Evolutionary conservation across 2,888 invertebrate genomes (phyloP).

Genomic region (Eilema sororculum): DNA sequence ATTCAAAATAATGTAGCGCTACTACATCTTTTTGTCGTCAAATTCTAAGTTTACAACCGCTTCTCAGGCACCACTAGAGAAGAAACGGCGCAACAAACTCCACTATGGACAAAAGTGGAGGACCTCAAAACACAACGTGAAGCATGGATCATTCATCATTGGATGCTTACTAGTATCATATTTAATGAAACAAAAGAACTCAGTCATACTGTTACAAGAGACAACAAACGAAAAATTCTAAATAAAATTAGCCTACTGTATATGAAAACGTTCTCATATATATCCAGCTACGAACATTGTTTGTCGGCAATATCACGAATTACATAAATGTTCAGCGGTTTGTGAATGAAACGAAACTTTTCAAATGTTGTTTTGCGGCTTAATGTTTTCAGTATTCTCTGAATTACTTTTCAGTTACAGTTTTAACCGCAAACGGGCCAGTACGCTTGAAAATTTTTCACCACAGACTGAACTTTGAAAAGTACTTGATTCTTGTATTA

Average conservation of each 20-base stretch:
- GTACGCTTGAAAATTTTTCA: slow-evolving; percentile 34
- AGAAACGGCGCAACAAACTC: too few species aligned
- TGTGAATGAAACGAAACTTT: slow-evolving; percentile 64
- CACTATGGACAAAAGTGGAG: too few species aligned
- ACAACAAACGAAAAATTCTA: slow-evolving; percentile 3
- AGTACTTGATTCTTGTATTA: slow-evolving; percentile 34
- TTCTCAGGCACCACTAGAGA: too few species aligned
- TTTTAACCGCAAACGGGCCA: slow-evolving; percentile 59
- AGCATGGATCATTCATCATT: too few species aligned
- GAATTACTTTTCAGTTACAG: slow-evolving; percentile 70
- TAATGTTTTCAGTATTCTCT: slow-evolving; percentile 62
- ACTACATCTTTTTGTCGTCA: too few species aligned
- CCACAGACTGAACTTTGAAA: slow-evolving; percentile 39
- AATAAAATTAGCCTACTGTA: slow-evolving; percentile 9
- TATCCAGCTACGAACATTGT: slow-evolving; percentile 47
- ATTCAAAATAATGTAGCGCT: too few species aligned
- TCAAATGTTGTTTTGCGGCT: slow-evolving; percentile 69
- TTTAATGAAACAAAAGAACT: not conserved
- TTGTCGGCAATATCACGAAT: slow-evolving; percentile 61
- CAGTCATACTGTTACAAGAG: too few species aligned
- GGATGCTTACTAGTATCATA: too few species aligned
- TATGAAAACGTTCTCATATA: not conserved
- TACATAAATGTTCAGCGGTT: slow-evolving; percentile 62
- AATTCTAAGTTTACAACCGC: too few species aligned
- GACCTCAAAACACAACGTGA: too few species aligned